Conservation (phyloP, 2,888 invertebrate genomes). For the Lapara coniferarum region DNA sequence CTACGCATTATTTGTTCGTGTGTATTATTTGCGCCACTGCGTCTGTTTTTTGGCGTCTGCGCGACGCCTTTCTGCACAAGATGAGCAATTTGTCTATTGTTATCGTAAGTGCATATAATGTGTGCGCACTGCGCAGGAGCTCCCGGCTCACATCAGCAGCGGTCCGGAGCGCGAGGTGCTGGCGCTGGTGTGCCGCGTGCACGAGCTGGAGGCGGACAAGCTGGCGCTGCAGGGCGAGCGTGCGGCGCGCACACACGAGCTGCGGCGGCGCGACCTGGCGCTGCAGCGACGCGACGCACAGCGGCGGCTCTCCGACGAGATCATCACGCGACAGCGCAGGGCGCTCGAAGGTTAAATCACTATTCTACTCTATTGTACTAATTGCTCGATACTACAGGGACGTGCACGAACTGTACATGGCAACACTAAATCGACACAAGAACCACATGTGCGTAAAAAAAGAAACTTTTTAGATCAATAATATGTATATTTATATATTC, state of each 20-base stretch:
- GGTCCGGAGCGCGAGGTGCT: conserved; percentile 96
- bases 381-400: background rate
- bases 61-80: too few species aligned
- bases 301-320: conserved; percentile 94
- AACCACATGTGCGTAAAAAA: too few species aligned
- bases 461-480: too few species aligned
- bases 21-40: too few species aligned
- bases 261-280: conserved; percentile 92
- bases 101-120: too few species aligned
- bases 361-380: background rate
- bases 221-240: conserved; percentile 95
- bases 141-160: conserved; percentile 92
- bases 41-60: too few species aligned
- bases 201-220: conserved; percentile 97
- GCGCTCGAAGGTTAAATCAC: conserved; percentile 88
- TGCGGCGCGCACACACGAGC: conserved; percentile 92
- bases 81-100: too few species aligned
- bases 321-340: conserved; percentile 93
- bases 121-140: conserved; percentile 81
- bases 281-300: conserved; percentile 93
- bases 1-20: too few species aligned
- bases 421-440: too few species aligned
- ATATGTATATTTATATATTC: too few species aligned
- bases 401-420: too few species aligned
- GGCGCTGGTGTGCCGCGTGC: conserved; percentile 94